phyloP scores from a whole-genome alignment of 2,797 vertebrate genomes.

The Propithecus deckenii region DNA sequence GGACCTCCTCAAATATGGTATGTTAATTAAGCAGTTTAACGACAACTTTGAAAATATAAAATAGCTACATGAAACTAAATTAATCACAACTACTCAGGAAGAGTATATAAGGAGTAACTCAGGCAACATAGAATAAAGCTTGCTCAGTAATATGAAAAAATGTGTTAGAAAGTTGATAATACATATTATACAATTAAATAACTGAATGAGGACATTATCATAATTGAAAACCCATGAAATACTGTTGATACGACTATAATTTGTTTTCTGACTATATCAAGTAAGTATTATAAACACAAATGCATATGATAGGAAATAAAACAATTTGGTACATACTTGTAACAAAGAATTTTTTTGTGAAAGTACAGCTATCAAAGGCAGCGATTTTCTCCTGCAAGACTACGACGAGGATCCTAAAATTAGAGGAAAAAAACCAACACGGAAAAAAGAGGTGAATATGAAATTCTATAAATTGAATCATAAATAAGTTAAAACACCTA shows the following conservation, averaged over 20 bases:
- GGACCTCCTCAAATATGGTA: not conserved
- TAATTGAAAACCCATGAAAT: not conserved
- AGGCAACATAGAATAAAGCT: not conserved
- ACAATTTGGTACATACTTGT: conserved; percentile 91
- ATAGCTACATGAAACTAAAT: not conserved
- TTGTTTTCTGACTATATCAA: conserved; percentile 2
- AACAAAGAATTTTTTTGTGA: conserved; percentile 99
- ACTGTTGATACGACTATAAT: not conserved
- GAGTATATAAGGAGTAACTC: not conserved
- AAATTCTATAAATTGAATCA: conserved; percentile 25
- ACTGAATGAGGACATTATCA: not conserved
- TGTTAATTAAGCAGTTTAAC: not conserved
- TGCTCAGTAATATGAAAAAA: not conserved
- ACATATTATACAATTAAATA: not conserved
- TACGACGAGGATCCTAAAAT: conserved; percentile 94
- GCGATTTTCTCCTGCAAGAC: conserved; percentile 99
- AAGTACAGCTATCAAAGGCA: conserved; percentile 98
- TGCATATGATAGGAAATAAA: conserved; percentile 43
- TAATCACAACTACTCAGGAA: not conserved
- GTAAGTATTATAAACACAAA: conserved; percentile 45
- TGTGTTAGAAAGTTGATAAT: not conserved
- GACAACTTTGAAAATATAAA: not conserved
- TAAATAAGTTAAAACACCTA: conserved; percentile 31
- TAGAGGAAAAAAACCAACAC: conserved; percentile 28
- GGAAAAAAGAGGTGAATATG: not conserved